Evolutionary conservation across 2,888 invertebrate genomes (phyloP).

Genomic region (Cheilosia variabilis): DNA sequence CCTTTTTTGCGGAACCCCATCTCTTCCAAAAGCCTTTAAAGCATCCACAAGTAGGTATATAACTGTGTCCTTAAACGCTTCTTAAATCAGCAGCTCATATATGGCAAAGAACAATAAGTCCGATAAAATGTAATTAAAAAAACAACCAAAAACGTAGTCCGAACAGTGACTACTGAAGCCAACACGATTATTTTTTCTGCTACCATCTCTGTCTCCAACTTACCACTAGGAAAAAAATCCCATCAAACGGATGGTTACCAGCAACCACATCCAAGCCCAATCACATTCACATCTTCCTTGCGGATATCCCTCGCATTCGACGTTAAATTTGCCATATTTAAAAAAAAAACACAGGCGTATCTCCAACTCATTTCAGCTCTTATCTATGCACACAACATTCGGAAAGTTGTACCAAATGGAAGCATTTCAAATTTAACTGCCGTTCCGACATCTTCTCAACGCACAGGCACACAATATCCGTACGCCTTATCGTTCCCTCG

Average conservation of each 20-base stretch:
- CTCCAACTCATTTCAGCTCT: slow-evolving; percentile 71
- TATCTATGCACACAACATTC: slow-evolving; percentile 68
- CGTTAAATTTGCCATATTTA: slow-evolving; percentile 54
- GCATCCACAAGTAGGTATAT: no score
- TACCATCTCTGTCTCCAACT: not conserved
- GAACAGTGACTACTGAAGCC: no score
- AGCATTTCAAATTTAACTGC: slow-evolving; percentile 74
- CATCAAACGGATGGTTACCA: slow-evolving; percentile 17
- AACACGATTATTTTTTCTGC: no score
- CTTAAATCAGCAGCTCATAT: no score
- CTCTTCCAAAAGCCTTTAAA: no score
- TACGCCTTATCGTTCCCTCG: slow-evolving; percentile 61
- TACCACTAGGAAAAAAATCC: slow-evolving; percentile 19
- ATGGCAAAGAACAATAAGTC: no score
- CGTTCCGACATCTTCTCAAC: slow-evolving; percentile 63
- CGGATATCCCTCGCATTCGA: slow-evolving; percentile 19
- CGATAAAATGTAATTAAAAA: no score
- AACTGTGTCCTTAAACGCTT: no score
- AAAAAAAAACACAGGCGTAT: slow-evolving; percentile 61
- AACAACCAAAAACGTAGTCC: no score
- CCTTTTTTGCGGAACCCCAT: no score
- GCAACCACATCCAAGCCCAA: slow-evolving; percentile 37
- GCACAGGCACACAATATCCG: slow-evolving; percentile 14
- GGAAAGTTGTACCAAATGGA: slow-evolving; percentile 50
- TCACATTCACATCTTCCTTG: slow-evolving; percentile 12